Evolutionary conservation across 2,888 invertebrate genomes (phyloP), one percentile per base, ranked within the genome.

Genomic region (Polydrusus pterygomalis): DNA sequence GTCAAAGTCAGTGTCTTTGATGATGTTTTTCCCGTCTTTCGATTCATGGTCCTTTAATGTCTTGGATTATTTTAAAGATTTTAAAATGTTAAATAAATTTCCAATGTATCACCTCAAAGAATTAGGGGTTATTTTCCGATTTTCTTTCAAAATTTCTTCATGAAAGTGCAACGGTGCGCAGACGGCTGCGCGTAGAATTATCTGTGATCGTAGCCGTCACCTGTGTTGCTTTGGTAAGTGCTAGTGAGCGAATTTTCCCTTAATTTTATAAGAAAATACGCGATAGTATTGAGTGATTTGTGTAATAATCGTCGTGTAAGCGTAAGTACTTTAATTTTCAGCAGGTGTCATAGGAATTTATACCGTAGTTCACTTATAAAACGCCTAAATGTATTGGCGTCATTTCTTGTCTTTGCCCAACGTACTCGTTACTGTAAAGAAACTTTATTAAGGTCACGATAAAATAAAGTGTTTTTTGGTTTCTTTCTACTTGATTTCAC

Each of bases 331-430:
- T 58, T 56, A 68, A 62, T 69, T 69, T 69, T 64, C 56, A 45
- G 47, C 47, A 45, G 64, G 69, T 78, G 78, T 78, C 78, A 78
- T 69, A 49, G 8, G 40, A 38, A 64, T 77, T 74, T 74, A 71
- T 65, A 25, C 5, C 58, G 77, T 77, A 78, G 74, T 78, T 78
- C 77, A 78, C 75, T 78, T 78, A 78, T 68, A 77, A 78, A 69
- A 70, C 58, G 43, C 25, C 51, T 30, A 25, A 78, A 78, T 51
- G 62, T 60, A 47, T 40, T 78, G 68, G 78, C 78, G 78, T 78
- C 78, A 72, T 47, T 64, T 72, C 68, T 73, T 70, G 65, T 73
- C 65, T 47, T 40, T n/a, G 49, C 64, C 38, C 49, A 71, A 56
- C 54, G 47, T 76, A 77, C 65, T 73, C 20, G 64, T 76, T 74